Evolutionary conservation across 2,888 invertebrate genomes (phyloP).

Genomic region (Mesodorylaimus sp.): DNA sequence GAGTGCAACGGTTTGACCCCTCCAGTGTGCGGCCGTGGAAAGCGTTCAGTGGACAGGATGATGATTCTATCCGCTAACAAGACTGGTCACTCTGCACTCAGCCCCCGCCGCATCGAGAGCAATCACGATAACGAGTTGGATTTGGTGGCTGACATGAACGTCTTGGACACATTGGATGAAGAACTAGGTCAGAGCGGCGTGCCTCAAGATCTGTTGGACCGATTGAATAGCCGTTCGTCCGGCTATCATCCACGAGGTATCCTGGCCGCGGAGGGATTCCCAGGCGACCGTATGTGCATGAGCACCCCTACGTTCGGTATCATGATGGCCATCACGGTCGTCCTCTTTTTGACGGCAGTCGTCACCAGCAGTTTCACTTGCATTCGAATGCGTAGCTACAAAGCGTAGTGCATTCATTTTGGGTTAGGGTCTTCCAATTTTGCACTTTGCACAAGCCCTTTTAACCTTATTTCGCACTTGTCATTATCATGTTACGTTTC

Average conservation of each 20-base stretch:
- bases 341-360: constrained; percentile 10
- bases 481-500: no score
- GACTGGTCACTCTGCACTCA: neutral
- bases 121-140: constrained; percentile 10
- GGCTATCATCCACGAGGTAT: neutral
- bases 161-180: constrained; percentile 14
- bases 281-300: constrained; percentile 9
- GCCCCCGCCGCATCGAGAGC: neutral
- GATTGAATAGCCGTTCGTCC: neutral
- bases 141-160: constrained; percentile 13
- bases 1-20: constrained; percentile 24
- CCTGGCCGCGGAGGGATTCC: neutral
- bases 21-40: constrained; percentile 17
- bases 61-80: constrained; percentile 3
- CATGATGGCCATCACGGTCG: constrained; percentile 10
- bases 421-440: no score
- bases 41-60: constrained; percentile 2
- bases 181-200: neutral
- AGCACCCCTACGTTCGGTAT: constrained; percentile 11
- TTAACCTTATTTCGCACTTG: no score
- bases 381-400: constrained; percentile 1
- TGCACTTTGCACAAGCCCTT: no score
- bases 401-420: no score
- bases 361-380: constrained; percentile 10
- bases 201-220: neutral